Percentiles rank a stretch among this genome's conserved stretches.
Conservation (phyloP, 2,888 invertebrate species). For the Seira ritae region DNA sequence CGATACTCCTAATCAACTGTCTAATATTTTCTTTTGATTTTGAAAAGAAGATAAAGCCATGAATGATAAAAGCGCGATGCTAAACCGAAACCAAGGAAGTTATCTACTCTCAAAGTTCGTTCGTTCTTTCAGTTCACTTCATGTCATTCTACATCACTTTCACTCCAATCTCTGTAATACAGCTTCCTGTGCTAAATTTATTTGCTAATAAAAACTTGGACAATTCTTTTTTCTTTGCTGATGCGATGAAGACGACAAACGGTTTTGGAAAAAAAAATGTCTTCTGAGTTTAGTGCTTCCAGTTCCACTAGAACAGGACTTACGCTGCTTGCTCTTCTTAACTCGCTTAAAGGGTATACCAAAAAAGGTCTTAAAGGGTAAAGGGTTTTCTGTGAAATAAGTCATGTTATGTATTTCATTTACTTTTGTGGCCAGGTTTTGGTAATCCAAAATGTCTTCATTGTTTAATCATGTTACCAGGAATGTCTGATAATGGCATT, state of each 20-base stretch:
- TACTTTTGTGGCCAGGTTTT: no score
- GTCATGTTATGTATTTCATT: no score
- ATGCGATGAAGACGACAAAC: no score
- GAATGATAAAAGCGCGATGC: no score
- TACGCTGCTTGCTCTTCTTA: neutral
- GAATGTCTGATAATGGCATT: no score
- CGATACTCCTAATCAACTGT: neutral
- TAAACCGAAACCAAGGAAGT: neutral
- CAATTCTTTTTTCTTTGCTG: slow-evolving; percentile 55
- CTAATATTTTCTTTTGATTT: neutral
- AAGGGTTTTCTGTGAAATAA: no score
- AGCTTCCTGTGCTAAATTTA: slow-evolving; percentile 61
- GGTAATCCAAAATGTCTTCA: no score
- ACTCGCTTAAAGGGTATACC: neutral
- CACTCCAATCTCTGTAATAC: slow-evolving; percentile 53
- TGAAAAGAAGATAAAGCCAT: neutral
- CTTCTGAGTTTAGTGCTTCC: slow-evolving; percentile 33
- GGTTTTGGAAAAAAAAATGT: slow-evolving; percentile 29
- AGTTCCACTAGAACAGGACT: neutral
- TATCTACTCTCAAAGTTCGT: no score
- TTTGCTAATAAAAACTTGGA: slow-evolving; percentile 61
- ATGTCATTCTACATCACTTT: slow-evolving; percentile 57
- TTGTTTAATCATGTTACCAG: no score
- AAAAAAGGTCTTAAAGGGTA: no score
- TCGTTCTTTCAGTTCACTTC: slow-evolving; percentile 39